Conservation (phyloP, 2,888 invertebrate genomes). For the Sceliomorpha sp. region DNA sequence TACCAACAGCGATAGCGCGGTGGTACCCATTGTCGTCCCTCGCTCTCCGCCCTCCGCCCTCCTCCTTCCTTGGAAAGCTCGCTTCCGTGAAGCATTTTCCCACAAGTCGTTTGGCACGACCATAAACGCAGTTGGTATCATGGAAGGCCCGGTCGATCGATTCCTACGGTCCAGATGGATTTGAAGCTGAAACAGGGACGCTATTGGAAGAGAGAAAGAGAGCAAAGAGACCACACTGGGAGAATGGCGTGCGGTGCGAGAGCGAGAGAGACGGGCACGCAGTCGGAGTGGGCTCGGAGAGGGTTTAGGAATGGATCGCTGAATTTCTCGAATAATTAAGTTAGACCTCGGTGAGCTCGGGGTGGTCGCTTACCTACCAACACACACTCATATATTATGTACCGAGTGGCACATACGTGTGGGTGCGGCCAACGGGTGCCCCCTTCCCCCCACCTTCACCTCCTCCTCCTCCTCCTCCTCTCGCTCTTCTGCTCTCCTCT, state of each 20-base stretch:
- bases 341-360: conserved; percentile 75
- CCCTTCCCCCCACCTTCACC: conserved; percentile 20
- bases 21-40: conserved; percentile 24
- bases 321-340: conserved; percentile 81
- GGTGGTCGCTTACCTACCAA: conserved; percentile 77
- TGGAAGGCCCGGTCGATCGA: conserved; percentile 61
- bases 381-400: conserved; percentile 78
- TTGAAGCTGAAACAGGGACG: conserved; percentile 48
- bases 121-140: conserved; percentile 57
- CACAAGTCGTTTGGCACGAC: conserved; percentile 47
- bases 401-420: conserved; percentile 65
- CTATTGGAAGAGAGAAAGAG: no score
- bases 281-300: no score
- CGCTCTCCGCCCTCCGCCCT: neutral
- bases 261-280: conserved; percentile 25
- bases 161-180: conserved; percentile 61
- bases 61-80: neutral
- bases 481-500: conserved; percentile 39
- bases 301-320: conserved; percentile 69
- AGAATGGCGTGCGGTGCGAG: conserved; percentile 9
- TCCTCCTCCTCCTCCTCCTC: conserved; percentile 22
- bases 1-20: conserved; percentile 24
- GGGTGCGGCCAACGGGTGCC: conserved; percentile 38
- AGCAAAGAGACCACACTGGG: conserved; percentile 28
- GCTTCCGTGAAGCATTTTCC: conserved; percentile 30